Conservation (phyloP, 92 coral and sea anemone genomes). For the Palythoa grandiflora region DNA sequence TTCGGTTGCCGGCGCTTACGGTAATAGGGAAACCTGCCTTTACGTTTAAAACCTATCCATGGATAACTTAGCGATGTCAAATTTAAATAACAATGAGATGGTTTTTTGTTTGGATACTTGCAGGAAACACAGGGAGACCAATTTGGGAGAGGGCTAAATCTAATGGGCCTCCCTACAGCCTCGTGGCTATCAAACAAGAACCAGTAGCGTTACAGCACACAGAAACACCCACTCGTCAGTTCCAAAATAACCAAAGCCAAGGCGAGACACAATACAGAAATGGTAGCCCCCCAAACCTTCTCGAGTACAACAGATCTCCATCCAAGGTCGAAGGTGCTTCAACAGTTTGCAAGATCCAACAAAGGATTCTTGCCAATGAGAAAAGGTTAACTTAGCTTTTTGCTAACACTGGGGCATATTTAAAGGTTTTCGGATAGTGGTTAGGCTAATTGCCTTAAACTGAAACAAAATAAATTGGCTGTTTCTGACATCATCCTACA, state of each 20-base stretch:
- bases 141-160: background rate
- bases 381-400: background rate
- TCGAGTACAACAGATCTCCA: background rate
- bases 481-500: no score
- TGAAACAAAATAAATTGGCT: no score
- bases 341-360: background rate
- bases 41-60: no score
- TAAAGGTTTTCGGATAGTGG: background rate
- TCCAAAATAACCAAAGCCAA: background rate
- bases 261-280: no score
- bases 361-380: background rate
- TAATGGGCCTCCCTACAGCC: background rate
- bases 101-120: no score
- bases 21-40: no score
- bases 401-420: no score
- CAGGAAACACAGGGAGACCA: conserved; percentile 1
- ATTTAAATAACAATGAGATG: no score
- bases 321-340: background rate
- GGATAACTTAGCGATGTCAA: no score
- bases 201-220: background rate
- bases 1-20: no score
- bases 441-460: no score
- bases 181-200: background rate
- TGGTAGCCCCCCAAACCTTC: background rate
- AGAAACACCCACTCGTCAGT: background rate